These are phyloP conservation scores for Ctenodactylus gundi DNA, from an alignment of 2,113 vertebrate genomes.

Conservation along the genomic window DNA sequence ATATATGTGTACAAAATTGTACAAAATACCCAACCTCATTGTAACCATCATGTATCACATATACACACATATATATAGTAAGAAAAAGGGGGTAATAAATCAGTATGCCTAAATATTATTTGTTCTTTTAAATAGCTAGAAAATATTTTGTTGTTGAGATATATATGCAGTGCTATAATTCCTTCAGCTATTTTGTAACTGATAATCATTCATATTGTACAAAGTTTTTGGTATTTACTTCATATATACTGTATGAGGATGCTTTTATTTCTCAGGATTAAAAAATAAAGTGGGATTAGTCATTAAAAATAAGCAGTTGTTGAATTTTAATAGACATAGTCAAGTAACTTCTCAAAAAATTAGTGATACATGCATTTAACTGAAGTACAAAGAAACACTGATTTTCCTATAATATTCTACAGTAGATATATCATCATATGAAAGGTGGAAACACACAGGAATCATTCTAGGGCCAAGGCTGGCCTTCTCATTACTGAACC, in stretches of 20 bases:
- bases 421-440: neutral
- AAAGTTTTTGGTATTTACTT: neutral
- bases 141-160: neutral
- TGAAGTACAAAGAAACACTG: neutral
- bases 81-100: too few relatives aligned
- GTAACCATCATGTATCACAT: too few relatives aligned
- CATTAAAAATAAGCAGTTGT: neutral
- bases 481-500: neutral
- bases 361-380: neutral
- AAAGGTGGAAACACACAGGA: neutral
- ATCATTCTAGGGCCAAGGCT: neutral
- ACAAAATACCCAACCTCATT: too few relatives aligned
- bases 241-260: neutral
- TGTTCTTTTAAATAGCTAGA: neutral
- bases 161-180: neutral
- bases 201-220: neutral
- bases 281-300: neutral
- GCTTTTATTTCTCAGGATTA: constrained; percentile 17
- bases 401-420: neutral
- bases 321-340: neutral
- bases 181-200: neutral
- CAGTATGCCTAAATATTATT: neutral
- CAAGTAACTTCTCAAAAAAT: neutral
- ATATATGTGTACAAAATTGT: too few relatives aligned
- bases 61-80: too few relatives aligned